Evolutionary conservation across 1,140 invertebrate species (phyloP), one percentile per base, ranked within the genome.

Genomic region (Drosophila littoralis): DNA sequence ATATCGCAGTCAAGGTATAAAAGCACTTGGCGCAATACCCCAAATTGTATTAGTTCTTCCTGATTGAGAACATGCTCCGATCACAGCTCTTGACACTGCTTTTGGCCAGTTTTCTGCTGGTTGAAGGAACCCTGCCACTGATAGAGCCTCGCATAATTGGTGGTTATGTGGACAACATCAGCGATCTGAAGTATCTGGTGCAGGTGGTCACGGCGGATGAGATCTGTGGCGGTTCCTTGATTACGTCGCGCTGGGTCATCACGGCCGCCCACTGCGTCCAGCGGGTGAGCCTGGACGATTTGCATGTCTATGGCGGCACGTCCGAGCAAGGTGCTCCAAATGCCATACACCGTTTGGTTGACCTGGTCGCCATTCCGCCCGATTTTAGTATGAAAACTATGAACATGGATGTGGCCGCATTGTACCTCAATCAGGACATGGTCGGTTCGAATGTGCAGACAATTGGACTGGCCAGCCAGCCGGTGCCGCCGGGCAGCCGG

Each of bases 131-230:
- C 2, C 17, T 35, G 22, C 43, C 33, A 60, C 7, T 12, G 1
- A 36, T 74, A 8, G 54, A 88, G 33, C 77, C 84, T 1, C 84
- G 84, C 42, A 89, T 89, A 17, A 78, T 89, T 57, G 84, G 84
- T 45, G 84, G 84, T 8, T 50, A 69, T 35, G 54, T 75, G 9
- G 50, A 68, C 7, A 60, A 15, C 22, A 89, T 89, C 6, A 80
- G 46, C 22, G 33, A 81, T 7, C 55, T 84, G 4, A 78, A 78
- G 32, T 89, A 89, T 50, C 54, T 89, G 15, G 35, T 89, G 28
- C 84, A 89, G 46, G 81, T 89, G 4, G 55, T 60, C 12, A 75
- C 80, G 1, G n/a, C 17, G 1, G 46, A 66, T 15, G 57, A 64
- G 5, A 51, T 89, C 5, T 89, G 85, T 32, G 84, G 84, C 13